Conservation (phyloP, 2,888 invertebrate species). For the Eupithecia pulchellata region DNA sequence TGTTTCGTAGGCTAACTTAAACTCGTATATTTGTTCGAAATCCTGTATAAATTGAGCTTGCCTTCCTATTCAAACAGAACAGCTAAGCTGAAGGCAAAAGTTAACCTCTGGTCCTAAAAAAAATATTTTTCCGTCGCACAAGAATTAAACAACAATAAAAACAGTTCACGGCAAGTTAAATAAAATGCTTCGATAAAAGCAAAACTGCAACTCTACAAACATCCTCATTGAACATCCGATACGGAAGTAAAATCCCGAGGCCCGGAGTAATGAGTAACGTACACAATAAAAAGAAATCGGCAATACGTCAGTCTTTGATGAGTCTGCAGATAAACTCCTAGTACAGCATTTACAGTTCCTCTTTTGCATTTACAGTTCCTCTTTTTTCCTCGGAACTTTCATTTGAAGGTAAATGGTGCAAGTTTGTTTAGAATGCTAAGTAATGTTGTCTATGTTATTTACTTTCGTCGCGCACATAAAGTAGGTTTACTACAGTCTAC, state of each 20-base stretch:
- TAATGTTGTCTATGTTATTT: slow-evolving; percentile 49
- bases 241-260: slow-evolving; percentile 20
- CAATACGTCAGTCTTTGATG: slow-evolving; percentile 42
- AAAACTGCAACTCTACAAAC: slow-evolving; percentile 23
- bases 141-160: background rate
- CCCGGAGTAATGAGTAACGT: slow-evolving; percentile 41
- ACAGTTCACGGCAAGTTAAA: background rate
- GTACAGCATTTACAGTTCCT: slow-evolving; percentile 24
- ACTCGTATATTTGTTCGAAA: background rate
- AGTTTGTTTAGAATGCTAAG: background rate
- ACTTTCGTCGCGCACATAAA: slow-evolving; percentile 53
- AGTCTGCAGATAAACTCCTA: slow-evolving; percentile 38
- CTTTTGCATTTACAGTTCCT: slow-evolving; percentile 20
- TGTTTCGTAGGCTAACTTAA: background rate
- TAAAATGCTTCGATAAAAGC: slow-evolving; percentile 9
- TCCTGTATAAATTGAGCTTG: background rate
- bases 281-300: slow-evolving; percentile 45
- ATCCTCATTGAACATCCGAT: slow-evolving; percentile 25
- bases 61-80: background rate
- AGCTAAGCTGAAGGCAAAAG: background rate
- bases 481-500: slow-evolving; percentile 49
- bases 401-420: background rate
- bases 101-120: background rate
- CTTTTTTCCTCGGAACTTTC: background rate
- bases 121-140: background rate